Percentiles rank a stretch among this genome's conserved stretches.
These are phyloP conservation scores for Hetaerina americana DNA, from an alignment of 1,140 invertebrate species.

Conservation along the genomic window DNA sequence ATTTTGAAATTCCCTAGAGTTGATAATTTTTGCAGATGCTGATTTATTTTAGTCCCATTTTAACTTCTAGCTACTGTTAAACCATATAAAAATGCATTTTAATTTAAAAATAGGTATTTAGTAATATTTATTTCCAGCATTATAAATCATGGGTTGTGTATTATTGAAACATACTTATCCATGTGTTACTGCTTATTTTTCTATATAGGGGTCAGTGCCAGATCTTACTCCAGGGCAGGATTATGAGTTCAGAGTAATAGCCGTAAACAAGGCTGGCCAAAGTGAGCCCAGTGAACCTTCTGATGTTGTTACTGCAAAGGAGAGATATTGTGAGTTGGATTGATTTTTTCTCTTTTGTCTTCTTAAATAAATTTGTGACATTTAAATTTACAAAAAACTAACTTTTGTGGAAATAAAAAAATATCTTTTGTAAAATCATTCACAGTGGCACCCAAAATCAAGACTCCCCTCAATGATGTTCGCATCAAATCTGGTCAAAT, in stretches of 20 bases:
- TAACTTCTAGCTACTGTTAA: too few relatives aligned
- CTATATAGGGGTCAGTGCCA: slow-evolving; percentile 53
- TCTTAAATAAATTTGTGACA: not conserved
- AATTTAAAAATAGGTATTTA: too few relatives aligned
- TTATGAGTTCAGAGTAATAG: slow-evolving; percentile 92
- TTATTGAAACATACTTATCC: too few relatives aligned
- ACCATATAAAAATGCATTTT: too few relatives aligned
- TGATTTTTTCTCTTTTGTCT: not conserved
- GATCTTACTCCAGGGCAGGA: slow-evolving; percentile 87
- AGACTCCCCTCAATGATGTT: slow-evolving; percentile 74
- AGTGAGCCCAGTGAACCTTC: slow-evolving; percentile 91
- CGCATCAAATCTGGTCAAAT: slow-evolving; percentile 85
- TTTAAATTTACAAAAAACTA: too few relatives aligned
- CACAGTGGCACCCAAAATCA: slow-evolving; percentile 79
- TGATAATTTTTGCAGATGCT: too few relatives aligned
- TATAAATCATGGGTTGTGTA: too few relatives aligned
- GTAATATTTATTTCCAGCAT: too few relatives aligned
- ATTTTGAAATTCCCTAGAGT: too few relatives aligned
- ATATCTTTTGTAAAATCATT: slow-evolving; percentile 15
- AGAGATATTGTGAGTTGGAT: slow-evolving; percentile 53
- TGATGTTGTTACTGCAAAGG: slow-evolving; percentile 73
- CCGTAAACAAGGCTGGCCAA: slow-evolving; percentile 87
- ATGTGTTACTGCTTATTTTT: too few relatives aligned
- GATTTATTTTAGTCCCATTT: too few relatives aligned
- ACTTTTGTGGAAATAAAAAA: too few relatives aligned